These are phyloP conservation scores for Bombus confusus DNA, from an alignment of 1,140 invertebrate species.

Conservation along the genomic window DNA sequence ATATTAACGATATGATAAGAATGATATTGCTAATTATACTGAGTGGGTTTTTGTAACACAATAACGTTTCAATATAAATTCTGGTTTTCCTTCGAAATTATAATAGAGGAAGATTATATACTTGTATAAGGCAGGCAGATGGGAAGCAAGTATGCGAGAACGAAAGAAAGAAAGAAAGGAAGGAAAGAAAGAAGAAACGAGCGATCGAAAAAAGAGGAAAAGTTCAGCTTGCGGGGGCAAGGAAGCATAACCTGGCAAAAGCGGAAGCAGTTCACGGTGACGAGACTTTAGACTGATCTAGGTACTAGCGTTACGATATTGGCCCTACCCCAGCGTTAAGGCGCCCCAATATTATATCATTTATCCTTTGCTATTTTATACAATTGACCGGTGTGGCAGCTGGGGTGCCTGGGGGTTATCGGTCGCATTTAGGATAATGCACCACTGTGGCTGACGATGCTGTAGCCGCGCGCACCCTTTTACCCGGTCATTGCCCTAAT, in stretches of 20 bases:
- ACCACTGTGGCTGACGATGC: slow-evolving; percentile 80
- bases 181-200: slow-evolving; percentile 34
- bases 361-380: slow-evolving; percentile 63
- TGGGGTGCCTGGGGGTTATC: slow-evolving; percentile 71
- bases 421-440: slow-evolving; percentile 81
- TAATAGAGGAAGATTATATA: slow-evolving; percentile 56
- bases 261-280: slow-evolving; percentile 82
- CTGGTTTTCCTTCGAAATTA: slow-evolving; percentile 75
- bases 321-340: slow-evolving; percentile 68
- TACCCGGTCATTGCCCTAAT: slow-evolving; percentile 75
- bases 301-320: slow-evolving; percentile 82
- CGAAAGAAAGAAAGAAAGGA: slow-evolving; percentile 38
- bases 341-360: slow-evolving; percentile 67
- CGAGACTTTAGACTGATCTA: slow-evolving; percentile 83
- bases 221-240: slow-evolving; percentile 80
- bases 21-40: slow-evolving; percentile 83
- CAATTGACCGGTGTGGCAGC: slow-evolving; percentile 66
- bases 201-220: slow-evolving; percentile 57
- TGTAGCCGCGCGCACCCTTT: slow-evolving; percentile 74
- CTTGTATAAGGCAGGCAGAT: slow-evolving; percentile 18
- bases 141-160: slow-evolving; percentile 8
- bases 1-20: slow-evolving; percentile 83
- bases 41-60: slow-evolving; percentile 83
- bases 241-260: slow-evolving; percentile 78
- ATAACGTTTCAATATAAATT: slow-evolving; percentile 81